Percentiles rank a stretch among this genome's conserved stretches.
Conservation (phyloP, 92 coral and sea anemone species). For the Parazoanthus swiftii region DNA sequence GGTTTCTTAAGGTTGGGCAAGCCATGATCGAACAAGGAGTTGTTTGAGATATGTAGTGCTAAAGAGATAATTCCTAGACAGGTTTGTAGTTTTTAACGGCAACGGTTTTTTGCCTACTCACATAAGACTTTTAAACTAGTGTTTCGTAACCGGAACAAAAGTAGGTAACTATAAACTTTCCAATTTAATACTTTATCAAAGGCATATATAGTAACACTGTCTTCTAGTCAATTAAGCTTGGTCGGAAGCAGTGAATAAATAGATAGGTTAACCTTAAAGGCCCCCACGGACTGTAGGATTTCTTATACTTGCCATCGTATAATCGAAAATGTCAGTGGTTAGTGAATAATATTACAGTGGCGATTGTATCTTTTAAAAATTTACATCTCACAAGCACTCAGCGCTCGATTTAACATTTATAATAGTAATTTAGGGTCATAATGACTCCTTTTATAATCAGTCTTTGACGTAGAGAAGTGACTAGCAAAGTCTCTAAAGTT, state of each 20-base stretch:
- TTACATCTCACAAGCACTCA: too few relatives aligned
- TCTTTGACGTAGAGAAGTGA: too few relatives aligned
- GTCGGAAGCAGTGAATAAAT: background rate
- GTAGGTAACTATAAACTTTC: background rate
- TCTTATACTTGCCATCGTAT: too few relatives aligned
- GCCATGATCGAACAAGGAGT: conserved; percentile 86
- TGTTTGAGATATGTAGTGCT: conserved; percentile 42
- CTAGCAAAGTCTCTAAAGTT: too few relatives aligned
- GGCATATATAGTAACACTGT: background rate
- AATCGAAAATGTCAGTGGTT: background rate
- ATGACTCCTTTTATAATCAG: background rate
- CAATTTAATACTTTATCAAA: background rate
- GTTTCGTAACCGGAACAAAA: background rate
- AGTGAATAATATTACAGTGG: background rate
- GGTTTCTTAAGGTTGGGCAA: conserved; percentile 83
- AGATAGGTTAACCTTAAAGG: background rate
- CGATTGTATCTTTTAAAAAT: background rate
- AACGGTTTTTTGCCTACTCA: background rate
- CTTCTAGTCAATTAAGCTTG: background rate
- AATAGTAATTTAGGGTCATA: background rate
- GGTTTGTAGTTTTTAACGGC: background rate
- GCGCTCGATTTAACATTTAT: background rate
- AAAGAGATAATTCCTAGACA: background rate
- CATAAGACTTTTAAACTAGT: background rate
- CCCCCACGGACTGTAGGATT: background rate